These are phyloP conservation scores for Chloropsis cyanopogon DNA, from an alignment of 2,113 vertebrate species.

Conservation along the genomic window DNA sequence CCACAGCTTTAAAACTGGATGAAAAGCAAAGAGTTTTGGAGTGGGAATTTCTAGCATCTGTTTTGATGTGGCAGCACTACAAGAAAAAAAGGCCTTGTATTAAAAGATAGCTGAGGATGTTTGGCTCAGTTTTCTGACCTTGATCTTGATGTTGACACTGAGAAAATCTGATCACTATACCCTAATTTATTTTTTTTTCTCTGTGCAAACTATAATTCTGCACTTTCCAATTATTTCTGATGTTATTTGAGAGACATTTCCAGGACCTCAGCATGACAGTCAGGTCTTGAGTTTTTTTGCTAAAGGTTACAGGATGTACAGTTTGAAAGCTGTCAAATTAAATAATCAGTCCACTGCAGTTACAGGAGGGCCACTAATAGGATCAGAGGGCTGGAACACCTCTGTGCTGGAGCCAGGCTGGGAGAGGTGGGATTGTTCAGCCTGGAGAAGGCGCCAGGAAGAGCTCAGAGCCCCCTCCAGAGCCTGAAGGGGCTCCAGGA, in stretches of 20 bases:
- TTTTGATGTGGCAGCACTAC: conserved; percentile 27
- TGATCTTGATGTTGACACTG: conserved; percentile 25
- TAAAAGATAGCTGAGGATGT: conserved; percentile 50
- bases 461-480: neutral
- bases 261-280: neutral
- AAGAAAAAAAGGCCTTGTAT: conserved; percentile 32
- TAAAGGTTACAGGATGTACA: neutral
- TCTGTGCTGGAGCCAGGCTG: neutral
- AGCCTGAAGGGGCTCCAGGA: neutral
- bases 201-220: neutral
- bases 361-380: neutral
- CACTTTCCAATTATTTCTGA: neutral
- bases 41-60: conserved; percentile 36
- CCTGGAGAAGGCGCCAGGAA: neutral
- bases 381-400: neutral
- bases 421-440: neutral
- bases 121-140: conserved; percentile 54
- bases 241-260: neutral
- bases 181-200: conserved; percentile 28
- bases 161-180: conserved; percentile 24
- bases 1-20: conserved; percentile 43
- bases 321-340: neutral
- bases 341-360: neutral
- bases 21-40: conserved; percentile 61
- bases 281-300: neutral